These are phyloP conservation scores for Piezodorus guildinii DNA, from an alignment of 1,140 invertebrate genomes.

Conservation along the genomic window DNA sequence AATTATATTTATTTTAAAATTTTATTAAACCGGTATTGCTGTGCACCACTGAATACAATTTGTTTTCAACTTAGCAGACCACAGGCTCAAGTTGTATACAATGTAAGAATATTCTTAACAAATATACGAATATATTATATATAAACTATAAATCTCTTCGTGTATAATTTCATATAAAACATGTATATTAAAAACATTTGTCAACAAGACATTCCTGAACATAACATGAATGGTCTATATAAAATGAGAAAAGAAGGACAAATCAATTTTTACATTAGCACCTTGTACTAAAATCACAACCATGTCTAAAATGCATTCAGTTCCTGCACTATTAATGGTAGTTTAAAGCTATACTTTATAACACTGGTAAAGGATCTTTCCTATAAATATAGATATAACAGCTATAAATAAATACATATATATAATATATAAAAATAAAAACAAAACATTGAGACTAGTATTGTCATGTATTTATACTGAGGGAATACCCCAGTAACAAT, in stretches of 20 bases:
- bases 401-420: slow-evolving; percentile 15
- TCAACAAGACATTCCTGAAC: slow-evolving; percentile 13
- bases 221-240: slow-evolving; percentile 3
- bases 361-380: slow-evolving; percentile 7
- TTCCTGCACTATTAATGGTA: neutral
- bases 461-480: slow-evolving; percentile 18
- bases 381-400: slow-evolving; percentile 12
- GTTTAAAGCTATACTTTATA: slow-evolving; percentile 15
- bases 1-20: slow-evolving; percentile 5
- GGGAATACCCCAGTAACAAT: neutral
- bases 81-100: slow-evolving; percentile 24
- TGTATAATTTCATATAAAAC: slow-evolving; percentile 9
- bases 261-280: slow-evolving; percentile 7
- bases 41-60: slow-evolving; percentile 12
- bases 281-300: slow-evolving; percentile 2
- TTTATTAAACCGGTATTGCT: slow-evolving; percentile 10
- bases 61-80: slow-evolving; percentile 18
- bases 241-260: slow-evolving; percentile 23
- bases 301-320: slow-evolving; percentile 6
- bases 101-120: slow-evolving; percentile 6
- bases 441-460: slow-evolving; percentile 16
- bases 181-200: slow-evolving; percentile 3
- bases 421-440: slow-evolving; percentile 14
- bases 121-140: slow-evolving; percentile 2
- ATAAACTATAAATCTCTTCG: slow-evolving; percentile 12